A percentile compares a stretch with the other conserved stretches of the same genome.
Conservation (phyloP, 2,888 invertebrate genomes). For the Lithosia quadra region DNA sequence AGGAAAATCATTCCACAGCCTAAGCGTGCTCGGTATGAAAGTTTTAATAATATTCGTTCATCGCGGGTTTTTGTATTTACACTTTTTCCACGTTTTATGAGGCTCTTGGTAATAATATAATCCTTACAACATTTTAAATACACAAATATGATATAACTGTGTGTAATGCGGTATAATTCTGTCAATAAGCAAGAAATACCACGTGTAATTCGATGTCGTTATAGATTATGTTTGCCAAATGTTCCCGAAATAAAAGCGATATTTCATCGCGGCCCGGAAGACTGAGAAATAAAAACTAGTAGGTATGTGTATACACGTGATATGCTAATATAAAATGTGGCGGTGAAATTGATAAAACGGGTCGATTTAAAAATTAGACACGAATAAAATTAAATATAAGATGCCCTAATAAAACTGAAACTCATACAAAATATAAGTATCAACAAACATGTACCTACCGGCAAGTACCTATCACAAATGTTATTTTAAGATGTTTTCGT, state of each 20-base stretch:
- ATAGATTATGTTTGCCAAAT: slow-evolving; percentile 21
- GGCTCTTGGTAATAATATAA: neutral
- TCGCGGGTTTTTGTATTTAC: neutral
- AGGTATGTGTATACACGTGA: slow-evolving; percentile 11
- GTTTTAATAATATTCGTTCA: no score
- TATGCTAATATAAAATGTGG: slow-evolving; percentile 23
- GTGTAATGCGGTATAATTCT: slow-evolving; percentile 17
- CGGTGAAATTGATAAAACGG: slow-evolving; percentile 28
- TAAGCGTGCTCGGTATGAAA: no score
- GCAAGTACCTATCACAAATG: no score
- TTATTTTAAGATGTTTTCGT: no score
- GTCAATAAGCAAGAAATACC: slow-evolving; percentile 23
- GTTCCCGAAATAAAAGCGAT: slow-evolving; percentile 31
- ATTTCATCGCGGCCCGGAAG: slow-evolving; percentile 32
- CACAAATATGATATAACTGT: slow-evolving; percentile 2
- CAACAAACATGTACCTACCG: no score
- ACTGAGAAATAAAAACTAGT: slow-evolving; percentile 35
- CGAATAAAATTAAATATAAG: neutral
- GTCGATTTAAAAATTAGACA: neutral
- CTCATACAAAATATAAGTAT: no score
- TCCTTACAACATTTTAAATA: neutral
- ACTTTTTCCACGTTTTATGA: neutral
- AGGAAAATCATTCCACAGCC: no score
- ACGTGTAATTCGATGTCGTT: neutral
- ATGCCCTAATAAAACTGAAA: no score